Evolutionary conservation across 2,888 invertebrate genomes (phyloP).

Genomic region (Chymomyza fuscimana): DNA sequence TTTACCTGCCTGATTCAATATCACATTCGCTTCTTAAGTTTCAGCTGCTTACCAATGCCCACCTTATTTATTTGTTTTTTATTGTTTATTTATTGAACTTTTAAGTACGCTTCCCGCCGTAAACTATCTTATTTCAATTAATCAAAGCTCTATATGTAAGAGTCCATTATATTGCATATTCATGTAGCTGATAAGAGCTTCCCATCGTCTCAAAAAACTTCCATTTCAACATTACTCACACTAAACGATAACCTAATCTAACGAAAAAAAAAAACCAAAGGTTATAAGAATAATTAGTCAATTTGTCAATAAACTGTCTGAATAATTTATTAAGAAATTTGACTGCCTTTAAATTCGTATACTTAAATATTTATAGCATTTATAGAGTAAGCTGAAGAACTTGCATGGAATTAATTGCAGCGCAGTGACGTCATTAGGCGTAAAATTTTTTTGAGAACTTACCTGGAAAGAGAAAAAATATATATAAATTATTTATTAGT

Average conservation of each 20-base stretch:
- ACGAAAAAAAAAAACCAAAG: conserved; percentile 8
- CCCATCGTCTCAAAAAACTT: conserved; percentile 21
- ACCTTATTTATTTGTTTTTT: background rate
- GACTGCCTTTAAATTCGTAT: background rate
- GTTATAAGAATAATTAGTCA: background rate
- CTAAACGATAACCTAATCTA: conserved; percentile 38
- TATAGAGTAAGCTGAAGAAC: conserved; percentile 8
- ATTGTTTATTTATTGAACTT: background rate
- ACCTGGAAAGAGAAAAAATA: conserved; percentile 49
- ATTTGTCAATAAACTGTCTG: conserved; percentile 25
- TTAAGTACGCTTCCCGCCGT: background rate
- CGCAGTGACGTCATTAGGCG: conserved; percentile 43
- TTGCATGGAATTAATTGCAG: conserved; percentile 31
- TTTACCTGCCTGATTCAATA: too few relatives aligned
- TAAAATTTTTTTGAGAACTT: conserved; percentile 33
- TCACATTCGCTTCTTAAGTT: background rate
- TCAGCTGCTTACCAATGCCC: background rate
- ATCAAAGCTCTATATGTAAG: background rate
- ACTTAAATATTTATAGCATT: background rate
- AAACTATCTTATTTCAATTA: background rate
- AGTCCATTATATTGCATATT: background rate
- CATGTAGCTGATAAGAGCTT: conserved; percentile 44
- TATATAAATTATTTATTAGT: conserved; percentile 46
- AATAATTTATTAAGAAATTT: conserved; percentile 22
- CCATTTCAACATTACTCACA: conserved; percentile 48